Evolutionary conservation across 2,113 vertebrate genomes (phyloP), one percentile per base, ranked within the genome.

Genomic region (Nettapus auritus): DNA sequence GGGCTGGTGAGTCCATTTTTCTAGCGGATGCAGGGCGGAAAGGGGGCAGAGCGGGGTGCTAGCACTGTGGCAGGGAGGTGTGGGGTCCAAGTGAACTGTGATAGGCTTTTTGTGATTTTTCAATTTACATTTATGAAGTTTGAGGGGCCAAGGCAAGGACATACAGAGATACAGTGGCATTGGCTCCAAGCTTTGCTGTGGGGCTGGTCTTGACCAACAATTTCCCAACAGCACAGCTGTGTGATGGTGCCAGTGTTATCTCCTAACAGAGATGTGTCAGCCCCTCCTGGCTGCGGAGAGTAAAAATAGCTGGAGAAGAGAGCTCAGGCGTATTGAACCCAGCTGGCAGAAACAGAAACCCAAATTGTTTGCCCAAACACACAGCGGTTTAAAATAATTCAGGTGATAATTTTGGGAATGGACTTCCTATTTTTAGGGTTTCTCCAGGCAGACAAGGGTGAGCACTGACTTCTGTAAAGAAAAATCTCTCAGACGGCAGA

Each of bases 191-290:
- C 71, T 86, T 78, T 92, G 38, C 34, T 2, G 0, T 56, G 56
- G 38, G n/a, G 16, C 63, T 78, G 8, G 16, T 28, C 71, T 86
- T 68, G 40, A 48, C 25, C 46, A 78, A 62, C 56, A 56, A 26
- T 38, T 88, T 93, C 80, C 42, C 69, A 90, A 66, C 19, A 26
- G 7, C 13, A 18, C 2, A 0, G 68, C 46, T 1, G 0, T 33
- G n/a, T 29, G 80, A 95, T 22, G 4, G 38, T 71, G 77, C 77
- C 69, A 68, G 33, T n/a, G 64, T 38, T 60, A 84, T 66, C 77
- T 84, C 69, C 86, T 69, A 88, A 69, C 63, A 75, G 73, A 96
- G 86, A 93, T 87, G 86, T 95, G 89, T 77, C 95, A 94, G 83
- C 66, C 83, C 86, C 86, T 95, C 89, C 89, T 90, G 77, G 62